Conservation (phyloP, 2,113 vertebrate species). For the Lampris incognitus region DNA sequence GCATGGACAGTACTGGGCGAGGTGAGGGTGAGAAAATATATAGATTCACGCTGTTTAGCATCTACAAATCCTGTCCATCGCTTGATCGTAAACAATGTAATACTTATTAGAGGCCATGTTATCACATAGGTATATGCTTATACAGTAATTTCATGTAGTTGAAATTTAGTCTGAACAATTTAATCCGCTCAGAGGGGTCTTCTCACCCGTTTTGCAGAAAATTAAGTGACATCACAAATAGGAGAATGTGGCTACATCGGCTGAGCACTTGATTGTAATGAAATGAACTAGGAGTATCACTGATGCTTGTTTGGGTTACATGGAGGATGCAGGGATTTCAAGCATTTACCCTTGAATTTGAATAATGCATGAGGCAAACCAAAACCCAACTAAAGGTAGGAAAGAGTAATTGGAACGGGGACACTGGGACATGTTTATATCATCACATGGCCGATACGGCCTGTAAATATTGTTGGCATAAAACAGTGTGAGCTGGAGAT, state of each 20-base stretch:
- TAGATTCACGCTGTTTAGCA: too few species aligned
- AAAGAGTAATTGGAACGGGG: slow-evolving; percentile 64
- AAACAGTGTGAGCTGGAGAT: slow-evolving; percentile 50
- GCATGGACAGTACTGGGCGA: too few species aligned
- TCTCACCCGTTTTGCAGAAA: neutral
- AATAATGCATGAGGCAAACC: slow-evolving; percentile 6
- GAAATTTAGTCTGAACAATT: neutral
- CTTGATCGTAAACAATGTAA: too few species aligned
- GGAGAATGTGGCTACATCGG: neutral
- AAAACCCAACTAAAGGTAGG: slow-evolving; percentile 13
- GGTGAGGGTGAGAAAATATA: too few species aligned
- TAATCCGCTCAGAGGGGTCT: neutral
- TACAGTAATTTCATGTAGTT: too few species aligned
- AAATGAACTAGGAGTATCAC: slow-evolving; percentile 8
- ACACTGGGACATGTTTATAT: slow-evolving; percentile 57
- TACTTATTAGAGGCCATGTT: too few species aligned
- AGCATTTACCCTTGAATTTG: too few species aligned
- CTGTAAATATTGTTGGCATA: slow-evolving; percentile 46
- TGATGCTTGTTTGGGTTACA: slow-evolving; percentile 21
- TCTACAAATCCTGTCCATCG: too few species aligned
- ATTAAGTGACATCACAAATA: slow-evolving; percentile 20
- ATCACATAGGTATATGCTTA: neutral
- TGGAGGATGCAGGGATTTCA: slow-evolving; percentile 18
- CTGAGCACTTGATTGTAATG: neutral
- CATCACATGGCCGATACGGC: slow-evolving; percentile 29